Percentiles rank a stretch among this genome's conserved stretches.
Evolutionary conservation across 2,888 invertebrate species (phyloP).

Genomic region (Portevinia maculata): DNA sequence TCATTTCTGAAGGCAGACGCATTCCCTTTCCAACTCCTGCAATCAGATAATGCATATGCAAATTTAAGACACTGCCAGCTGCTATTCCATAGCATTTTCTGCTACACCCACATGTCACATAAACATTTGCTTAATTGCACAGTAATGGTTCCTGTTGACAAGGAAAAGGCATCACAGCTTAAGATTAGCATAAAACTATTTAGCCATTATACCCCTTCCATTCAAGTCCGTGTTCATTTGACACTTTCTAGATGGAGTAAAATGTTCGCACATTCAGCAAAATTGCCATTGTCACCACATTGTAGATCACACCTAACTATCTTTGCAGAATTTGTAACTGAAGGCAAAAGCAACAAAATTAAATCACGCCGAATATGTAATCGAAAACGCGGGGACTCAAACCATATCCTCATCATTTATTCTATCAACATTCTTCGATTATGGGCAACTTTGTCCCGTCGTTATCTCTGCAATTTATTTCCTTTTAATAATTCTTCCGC

Average conservation of each 20-base stretch:
- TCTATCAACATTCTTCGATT: constrained; percentile 41
- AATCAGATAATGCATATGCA: constrained; percentile 53
- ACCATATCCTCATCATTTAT: constrained; percentile 37
- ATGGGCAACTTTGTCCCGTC: constrained; percentile 24
- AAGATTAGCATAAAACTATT: constrained; percentile 73
- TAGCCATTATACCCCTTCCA: constrained; percentile 41
- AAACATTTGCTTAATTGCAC: constrained; percentile 78
- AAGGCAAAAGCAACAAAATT: constrained; percentile 9
- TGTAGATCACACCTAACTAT: too few species aligned
- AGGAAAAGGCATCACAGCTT: constrained; percentile 76
- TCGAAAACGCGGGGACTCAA: neutral
- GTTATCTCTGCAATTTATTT: constrained; percentile 43
- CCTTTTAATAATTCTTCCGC: constrained; percentile 39
- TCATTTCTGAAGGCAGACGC: constrained; percentile 31
- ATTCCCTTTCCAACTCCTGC: constrained; percentile 7
- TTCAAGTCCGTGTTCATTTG: constrained; percentile 56
- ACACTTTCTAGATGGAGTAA: constrained; percentile 57
- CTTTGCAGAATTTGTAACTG: neutral
- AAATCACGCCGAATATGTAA: constrained; percentile 2
- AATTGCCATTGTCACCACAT: constrained; percentile 57
- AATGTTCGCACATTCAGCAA: constrained; percentile 39
- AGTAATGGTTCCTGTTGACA: constrained; percentile 78
- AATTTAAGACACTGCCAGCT: constrained; percentile 58
- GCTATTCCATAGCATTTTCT: constrained; percentile 57
- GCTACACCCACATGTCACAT: constrained; percentile 72